Evolutionary conservation across 2,797 vertebrate species (phyloP), one percentile per base, ranked within the genome.

Genomic region (Momotus momota): DNA sequence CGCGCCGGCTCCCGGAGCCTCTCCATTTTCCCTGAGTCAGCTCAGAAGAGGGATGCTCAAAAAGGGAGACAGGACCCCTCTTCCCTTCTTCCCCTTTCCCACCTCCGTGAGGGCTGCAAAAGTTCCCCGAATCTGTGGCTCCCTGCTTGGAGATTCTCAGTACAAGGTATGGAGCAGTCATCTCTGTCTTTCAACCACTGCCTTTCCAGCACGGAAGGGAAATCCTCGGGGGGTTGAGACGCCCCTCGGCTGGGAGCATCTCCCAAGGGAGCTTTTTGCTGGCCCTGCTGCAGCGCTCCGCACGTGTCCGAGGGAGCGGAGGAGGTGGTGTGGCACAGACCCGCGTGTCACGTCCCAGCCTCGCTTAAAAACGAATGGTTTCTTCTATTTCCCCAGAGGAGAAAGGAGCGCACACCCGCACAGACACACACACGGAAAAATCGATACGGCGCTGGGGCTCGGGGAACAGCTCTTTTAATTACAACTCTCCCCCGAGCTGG

Each of bases 401-500:
- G 91, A 69, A 81, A 86, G 77, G 33, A 96, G 93, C 40, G 3
- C 62, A 33, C 85, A 8, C 64, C 78, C 7, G 14, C 83, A 14
- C 88, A 61, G 70, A 55, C 65, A 79, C 82, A 79, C 64, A 46
- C 51, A 46, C n/a, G 25, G 38, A 45, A 49, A 49, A 82, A 95
- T 97, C 94, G 74, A 61, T 89, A 91, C 77, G 81, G 77, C 67
- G 33, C 13, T 74, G 69, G 85, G 81, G 26, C 81, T 88, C 41
- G 6, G 88, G 48, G 91, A 96, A 95, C 73, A 88, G 86, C 85
- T 96, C 55, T 90, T 93, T 95, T 95, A 92, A 96, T 92, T 87
- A 89, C 46, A 93, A 64, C 82, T 94, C 75, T 91, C 70, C 79
- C 71, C 85, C 5, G 33, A 74, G 92, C 79, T 58, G 66, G 93